These are phyloP conservation scores for Leucosticte australis DNA, from an alignment of 2,113 vertebrate genomes.

Conservation along the genomic window DNA sequence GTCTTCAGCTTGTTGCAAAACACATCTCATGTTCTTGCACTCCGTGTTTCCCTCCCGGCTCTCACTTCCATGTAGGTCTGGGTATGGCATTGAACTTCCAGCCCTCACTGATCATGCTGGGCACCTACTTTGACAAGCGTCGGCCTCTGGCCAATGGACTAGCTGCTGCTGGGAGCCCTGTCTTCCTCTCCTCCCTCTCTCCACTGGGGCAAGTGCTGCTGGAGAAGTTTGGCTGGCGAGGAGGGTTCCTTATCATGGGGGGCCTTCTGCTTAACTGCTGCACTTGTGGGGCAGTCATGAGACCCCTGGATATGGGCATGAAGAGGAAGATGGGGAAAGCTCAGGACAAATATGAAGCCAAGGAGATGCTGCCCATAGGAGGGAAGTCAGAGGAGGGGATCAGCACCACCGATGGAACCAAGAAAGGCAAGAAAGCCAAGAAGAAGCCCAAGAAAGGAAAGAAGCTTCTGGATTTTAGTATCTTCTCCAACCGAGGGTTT, in stretches of 20 bases:
- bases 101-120: slow-evolving; percentile 80
- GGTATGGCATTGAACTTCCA: slow-evolving; percentile 82
- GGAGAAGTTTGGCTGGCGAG: slow-evolving; percentile 79
- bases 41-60: neutral
- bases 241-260: slow-evolving; percentile 81
- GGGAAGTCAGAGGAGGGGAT: slow-evolving; percentile 28
- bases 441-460: slow-evolving; percentile 64
- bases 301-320: slow-evolving; percentile 63
- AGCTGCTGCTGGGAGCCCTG: slow-evolving; percentile 80
- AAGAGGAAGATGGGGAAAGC: slow-evolving; percentile 13
- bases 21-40: neutral
- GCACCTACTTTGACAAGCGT: slow-evolving; percentile 78
- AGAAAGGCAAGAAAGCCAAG: slow-evolving; percentile 60
- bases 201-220: slow-evolving; percentile 78
- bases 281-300: slow-evolving; percentile 79
- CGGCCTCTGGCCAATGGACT: slow-evolving; percentile 80
- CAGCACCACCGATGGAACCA: slow-evolving; percentile 35
- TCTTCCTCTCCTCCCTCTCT: slow-evolving; percentile 78
- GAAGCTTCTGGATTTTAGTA: slow-evolving; percentile 77
- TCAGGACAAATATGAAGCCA: slow-evolving; percentile 60
- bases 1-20: neutral
- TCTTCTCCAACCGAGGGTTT: slow-evolving; percentile 75
- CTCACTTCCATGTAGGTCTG: slow-evolving; percentile 54
- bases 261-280: slow-evolving; percentile 82
- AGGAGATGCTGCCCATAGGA: slow-evolving; percentile 62